These are phyloP conservation scores for Ramphastos sulfuratus DNA, from an alignment of 2,113 vertebrate genomes.

Conservation along the genomic window DNA sequence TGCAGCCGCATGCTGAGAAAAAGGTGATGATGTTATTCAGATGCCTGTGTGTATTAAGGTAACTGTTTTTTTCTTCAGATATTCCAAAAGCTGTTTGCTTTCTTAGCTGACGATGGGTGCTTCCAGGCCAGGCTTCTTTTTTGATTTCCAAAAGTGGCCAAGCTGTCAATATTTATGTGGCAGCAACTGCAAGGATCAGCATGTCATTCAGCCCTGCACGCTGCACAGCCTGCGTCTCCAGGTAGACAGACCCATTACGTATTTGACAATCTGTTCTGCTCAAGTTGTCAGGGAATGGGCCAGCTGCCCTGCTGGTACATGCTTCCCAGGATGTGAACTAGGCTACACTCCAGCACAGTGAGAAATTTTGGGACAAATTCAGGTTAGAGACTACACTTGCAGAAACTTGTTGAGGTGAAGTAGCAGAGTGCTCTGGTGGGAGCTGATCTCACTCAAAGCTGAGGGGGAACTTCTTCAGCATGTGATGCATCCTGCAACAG, in stretches of 20 bases:
- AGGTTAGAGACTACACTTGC: background rate
- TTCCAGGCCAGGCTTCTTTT: background rate
- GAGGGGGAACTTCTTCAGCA: background rate
- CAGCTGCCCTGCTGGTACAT: slow-evolving; percentile 16
- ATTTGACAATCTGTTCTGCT: slow-evolving; percentile 16
- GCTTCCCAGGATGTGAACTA: background rate
- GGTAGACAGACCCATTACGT: background rate
- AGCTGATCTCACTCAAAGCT: background rate
- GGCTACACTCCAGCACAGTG: background rate
- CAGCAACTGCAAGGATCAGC: accelerated
- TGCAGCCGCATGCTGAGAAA: background rate
- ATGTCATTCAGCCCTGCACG: accelerated
- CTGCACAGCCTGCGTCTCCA: background rate
- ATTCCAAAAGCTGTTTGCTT: background rate
- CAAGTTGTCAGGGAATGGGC: background rate
- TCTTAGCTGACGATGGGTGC: accelerated
- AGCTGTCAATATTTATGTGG: background rate
- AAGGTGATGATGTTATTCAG: background rate
- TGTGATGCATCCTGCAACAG: accelerated
- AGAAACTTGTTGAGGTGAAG: background rate
- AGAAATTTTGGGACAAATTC: slow-evolving; percentile 13
- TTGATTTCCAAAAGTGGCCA: background rate
- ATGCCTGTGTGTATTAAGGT: background rate
- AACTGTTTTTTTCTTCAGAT: background rate
- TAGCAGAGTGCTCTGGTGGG: background rate